phyloP scores from a whole-genome alignment of 2,113 vertebrate genomes.

The Ptilorrhoa leucosticta region DNA sequence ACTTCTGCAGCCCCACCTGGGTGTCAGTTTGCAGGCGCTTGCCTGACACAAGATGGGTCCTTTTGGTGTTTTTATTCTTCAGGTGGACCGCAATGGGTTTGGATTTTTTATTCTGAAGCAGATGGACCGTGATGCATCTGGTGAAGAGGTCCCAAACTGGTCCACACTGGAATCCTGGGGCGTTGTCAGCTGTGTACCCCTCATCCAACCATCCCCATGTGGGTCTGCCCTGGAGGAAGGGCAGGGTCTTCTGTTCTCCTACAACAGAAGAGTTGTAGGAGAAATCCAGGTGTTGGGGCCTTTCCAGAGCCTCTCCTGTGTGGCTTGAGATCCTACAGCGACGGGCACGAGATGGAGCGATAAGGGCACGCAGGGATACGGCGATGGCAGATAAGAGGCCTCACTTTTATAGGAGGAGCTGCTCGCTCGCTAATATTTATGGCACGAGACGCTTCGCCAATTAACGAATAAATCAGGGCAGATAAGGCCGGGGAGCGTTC shows the following conservation, averaged over 20 bases:
- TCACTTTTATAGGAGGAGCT: background rate
- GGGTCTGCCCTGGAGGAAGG: background rate
- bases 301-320: background rate
- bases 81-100: background rate
- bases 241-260: background rate
- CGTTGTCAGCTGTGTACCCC: background rate
- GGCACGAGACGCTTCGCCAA: background rate
- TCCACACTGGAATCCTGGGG: accelerated
- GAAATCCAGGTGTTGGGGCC: background rate
- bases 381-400: background rate
- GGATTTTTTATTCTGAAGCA: background rate
- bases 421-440: background rate
- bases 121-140: background rate
- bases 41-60: background rate
- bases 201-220: accelerated
- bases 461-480: background rate
- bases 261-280: background rate
- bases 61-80: background rate
- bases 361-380: background rate
- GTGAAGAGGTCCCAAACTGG: background rate
- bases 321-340: background rate
- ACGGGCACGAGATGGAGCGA: background rate
- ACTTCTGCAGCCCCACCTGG: background rate
- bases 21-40: background rate
- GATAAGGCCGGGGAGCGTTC: background rate